Evolutionary conservation across 2,888 invertebrate genomes (phyloP), one percentile per base, ranked within the genome.

Genomic region (Acronicta psi): DNA sequence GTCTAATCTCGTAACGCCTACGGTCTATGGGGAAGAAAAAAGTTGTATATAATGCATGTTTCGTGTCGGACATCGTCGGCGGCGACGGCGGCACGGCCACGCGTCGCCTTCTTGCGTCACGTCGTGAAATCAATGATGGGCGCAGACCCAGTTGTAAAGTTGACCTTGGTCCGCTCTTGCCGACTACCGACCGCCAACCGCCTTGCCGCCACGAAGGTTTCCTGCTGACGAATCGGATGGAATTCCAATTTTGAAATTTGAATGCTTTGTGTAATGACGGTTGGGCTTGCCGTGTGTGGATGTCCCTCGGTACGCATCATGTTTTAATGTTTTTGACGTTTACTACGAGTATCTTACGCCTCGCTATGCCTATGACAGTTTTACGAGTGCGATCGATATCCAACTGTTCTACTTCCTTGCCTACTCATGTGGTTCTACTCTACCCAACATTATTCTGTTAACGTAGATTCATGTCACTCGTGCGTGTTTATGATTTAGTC

Each of bases 71-170:
- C 61, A 65, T 60, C 61, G 78, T 71, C 63, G 66, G 47, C 67
- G 75, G 59, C 64, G 72, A 63, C 74, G 66, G 72, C 73, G 76
- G 67, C 81, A 80, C 29, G 29, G 10, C 23, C 23, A 7, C 23
- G 23, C 73, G 76, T 64, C 82, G 81, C 77, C 77, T 37, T 67
- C 80, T 90, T 88, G 87, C 90, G 88, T 89, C 90, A 87, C 83
- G 77, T 79, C 84, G 90, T 87, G 90, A 90, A 91, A 91, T 91
- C 91, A 91, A 91, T 91, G 90, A 88, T 87, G 89, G 86, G 81
- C 76, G 82, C 75, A 77, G 81, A 82, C 83, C 81, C 83, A 86
- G 91, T 92, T 89, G 92, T 92, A 92, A 90, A 89, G 81, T 86
- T 91, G 92, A 92, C 92, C 92, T 92, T 92, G 92, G 82, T 77